Conservation (phyloP, 2,888 invertebrate species). For the Polydrusus cervinus region DNA sequence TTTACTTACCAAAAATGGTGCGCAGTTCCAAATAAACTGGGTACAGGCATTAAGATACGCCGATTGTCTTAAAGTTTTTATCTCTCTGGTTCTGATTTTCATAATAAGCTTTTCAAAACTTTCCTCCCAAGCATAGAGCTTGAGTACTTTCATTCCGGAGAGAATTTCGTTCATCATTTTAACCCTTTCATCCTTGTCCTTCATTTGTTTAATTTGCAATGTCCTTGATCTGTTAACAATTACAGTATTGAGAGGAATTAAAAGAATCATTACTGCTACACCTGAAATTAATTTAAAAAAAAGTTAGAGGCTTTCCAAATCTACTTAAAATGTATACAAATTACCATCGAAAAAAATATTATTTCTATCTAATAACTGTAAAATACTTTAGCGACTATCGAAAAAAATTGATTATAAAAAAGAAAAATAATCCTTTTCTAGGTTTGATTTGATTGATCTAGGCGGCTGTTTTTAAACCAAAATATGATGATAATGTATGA, state of each 20-base stretch:
- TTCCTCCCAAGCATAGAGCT: conserved; percentile 78
- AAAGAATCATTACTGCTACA: conserved; percentile 71
- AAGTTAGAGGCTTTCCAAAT: no score
- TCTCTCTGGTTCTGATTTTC: conserved; percentile 75
- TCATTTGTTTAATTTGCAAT: conserved; percentile 73
- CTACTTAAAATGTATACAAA: no score
- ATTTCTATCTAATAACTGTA: no score
- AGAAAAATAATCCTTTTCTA: no score
- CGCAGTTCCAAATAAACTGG: conserved; percentile 77
- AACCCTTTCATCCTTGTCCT: conserved; percentile 74
- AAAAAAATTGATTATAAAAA: no score
- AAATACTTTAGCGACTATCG: no score
- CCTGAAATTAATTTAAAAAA: conserved; percentile 68
- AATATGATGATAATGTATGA: no score
- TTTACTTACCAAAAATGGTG: conserved; percentile 75
- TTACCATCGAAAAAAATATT: no score
- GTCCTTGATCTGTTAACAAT: conserved; percentile 71
- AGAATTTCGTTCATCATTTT: conserved; percentile 76
- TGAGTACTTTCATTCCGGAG: conserved; percentile 76
- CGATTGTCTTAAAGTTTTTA: conserved; percentile 73
- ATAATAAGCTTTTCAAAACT: conserved; percentile 75
- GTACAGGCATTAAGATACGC: conserved; percentile 75
- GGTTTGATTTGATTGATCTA: no score
- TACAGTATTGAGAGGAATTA: conserved; percentile 73
- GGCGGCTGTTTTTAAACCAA: no score